phyloP scores from a whole-genome alignment of 2,888 invertebrate species.

The Maniola hyperantus region DNA sequence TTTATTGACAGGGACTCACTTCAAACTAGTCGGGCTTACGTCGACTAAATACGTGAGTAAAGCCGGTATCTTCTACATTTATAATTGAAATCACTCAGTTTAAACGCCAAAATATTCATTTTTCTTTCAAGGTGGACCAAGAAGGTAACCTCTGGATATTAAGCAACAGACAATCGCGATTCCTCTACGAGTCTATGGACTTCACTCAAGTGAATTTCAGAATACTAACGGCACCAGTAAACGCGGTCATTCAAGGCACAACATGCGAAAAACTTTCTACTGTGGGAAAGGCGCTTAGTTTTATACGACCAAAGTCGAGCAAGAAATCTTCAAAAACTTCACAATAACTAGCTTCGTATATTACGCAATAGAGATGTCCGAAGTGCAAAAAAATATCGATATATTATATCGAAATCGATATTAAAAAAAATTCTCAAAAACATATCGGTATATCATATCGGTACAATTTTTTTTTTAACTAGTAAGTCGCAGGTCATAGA shows the following conservation, averaged over 20 bases:
- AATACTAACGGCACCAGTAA: conserved; percentile 72
- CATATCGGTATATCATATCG: too few relatives aligned
- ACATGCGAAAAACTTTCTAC: conserved; percentile 62
- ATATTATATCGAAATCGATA: too few relatives aligned
- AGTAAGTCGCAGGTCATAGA: too few relatives aligned
- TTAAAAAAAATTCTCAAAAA: too few relatives aligned
- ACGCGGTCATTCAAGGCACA: conserved; percentile 74
- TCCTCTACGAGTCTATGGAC: conserved; percentile 85
- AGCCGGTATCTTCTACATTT: too few relatives aligned
- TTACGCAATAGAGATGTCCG: too few relatives aligned
- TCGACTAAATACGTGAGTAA: too few relatives aligned
- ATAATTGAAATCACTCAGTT: too few relatives aligned
- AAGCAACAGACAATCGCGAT: conserved; percentile 88
- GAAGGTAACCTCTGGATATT: conserved; percentile 88
- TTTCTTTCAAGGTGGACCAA: conserved; percentile 72
- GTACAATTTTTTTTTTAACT: too few relatives aligned
- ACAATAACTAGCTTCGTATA: background rate
- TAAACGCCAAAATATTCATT: background rate
- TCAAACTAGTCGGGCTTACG: too few relatives aligned
- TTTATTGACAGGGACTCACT: too few relatives aligned
- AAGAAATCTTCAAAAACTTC: conserved; percentile 20
- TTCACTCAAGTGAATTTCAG: conserved; percentile 86
- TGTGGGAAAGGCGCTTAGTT: conserved; percentile 42
- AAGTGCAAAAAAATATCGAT: too few relatives aligned
- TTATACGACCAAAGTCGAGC: conserved; percentile 37